Evolutionary conservation across 2,113 vertebrate genomes (phyloP), one percentile per base, ranked within the genome.

Genomic region (Pampusana beccarii): DNA sequence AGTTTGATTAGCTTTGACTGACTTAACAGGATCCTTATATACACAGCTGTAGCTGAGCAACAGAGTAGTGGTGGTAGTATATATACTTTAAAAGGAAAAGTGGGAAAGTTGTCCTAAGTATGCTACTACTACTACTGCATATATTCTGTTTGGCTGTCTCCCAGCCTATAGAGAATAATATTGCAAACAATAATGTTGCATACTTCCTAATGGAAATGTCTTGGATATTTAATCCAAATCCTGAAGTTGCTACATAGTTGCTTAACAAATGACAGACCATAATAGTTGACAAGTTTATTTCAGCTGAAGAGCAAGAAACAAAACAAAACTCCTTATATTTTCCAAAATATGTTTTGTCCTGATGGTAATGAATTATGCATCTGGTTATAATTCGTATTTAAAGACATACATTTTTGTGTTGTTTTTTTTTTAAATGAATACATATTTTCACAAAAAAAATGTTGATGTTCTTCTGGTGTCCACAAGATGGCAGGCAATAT

Each of bases 401-500:
- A 92, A 26, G 56, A 28, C 4, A 38, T 50, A 38, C 1, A n/a
- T 21, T 33, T 28, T 79, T 75, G 9, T 48, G 13, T 31, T 34
- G 17, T 34, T 44, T 5, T 10, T 25, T 28, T 24, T 31, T 11
- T 5, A 0, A 12, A 56, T 2, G 0, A 70, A 12, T 38, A 12
- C 2, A 3, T 38, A 11, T 56, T 66, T 93, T 64, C 46, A 64
- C 64, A 74, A 18, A 19, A 73, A 84, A 73, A 84, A 33, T 25
- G n/a, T 33, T 70, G 58, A 9, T 83, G 26, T 93, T 86, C 60
- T 48, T 44, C 11, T 38, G 13, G 23, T n/a, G 67, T 2, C 96
- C 96, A 96, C 95, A 69, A 69, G 92, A 71, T 94, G 95, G 91
- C 93, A 67, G 0, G 2, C 56, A 42, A 18, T 28, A 34, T 40